Percentiles rank a stretch among this genome's conserved stretches.
phyloP scores from a whole-genome alignment of 2,113 vertebrate genomes.

The Chaenogobius annularis region DNA sequence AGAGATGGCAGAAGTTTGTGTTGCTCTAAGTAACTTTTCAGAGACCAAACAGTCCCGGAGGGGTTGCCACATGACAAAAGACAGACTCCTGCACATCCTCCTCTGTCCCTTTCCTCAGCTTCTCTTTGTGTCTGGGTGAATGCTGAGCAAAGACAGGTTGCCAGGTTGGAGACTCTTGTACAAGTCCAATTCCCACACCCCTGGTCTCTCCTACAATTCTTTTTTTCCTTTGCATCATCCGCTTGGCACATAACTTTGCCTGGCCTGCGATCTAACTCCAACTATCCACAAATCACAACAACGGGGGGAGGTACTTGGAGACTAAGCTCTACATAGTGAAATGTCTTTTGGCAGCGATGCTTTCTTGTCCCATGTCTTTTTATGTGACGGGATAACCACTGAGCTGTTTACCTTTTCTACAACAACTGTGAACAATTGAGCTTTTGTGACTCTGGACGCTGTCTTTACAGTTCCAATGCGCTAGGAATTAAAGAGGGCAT shows the following conservation, averaged over 20 bases:
- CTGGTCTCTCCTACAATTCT: conserved; percentile 30
- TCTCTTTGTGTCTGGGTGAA: conserved; percentile 42
- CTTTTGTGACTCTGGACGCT: conserved; percentile 42
- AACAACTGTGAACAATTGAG: conserved; percentile 40
- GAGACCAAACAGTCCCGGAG: conserved; percentile 36
- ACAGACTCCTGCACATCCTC: conserved; percentile 60
- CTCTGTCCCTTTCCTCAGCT: conserved; percentile 36
- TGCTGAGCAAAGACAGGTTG: conserved; percentile 67
- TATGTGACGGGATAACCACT: conserved; percentile 56
- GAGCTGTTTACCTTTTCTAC: conserved; percentile 54
- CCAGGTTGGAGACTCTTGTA: conserved; percentile 43
- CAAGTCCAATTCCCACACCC: conserved; percentile 64
- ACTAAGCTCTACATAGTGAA: conserved; percentile 47
- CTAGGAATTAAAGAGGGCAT: conserved; percentile 28
- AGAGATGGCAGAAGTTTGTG: background rate
- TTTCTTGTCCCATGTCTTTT: conserved; percentile 50
- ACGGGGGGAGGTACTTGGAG: conserved; percentile 40
- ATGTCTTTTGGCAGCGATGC: conserved; percentile 56
- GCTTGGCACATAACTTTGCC: conserved; percentile 50
- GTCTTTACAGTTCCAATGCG: conserved; percentile 24
- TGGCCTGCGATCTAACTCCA: conserved; percentile 52
- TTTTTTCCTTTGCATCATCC: conserved; percentile 68
- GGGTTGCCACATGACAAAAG: conserved; percentile 55
- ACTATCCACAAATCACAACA: conserved; percentile 63
- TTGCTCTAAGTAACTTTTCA: conserved; percentile 13